Conservation (phyloP, 1,140 invertebrate species). For the Fopius arisanus region DNA sequence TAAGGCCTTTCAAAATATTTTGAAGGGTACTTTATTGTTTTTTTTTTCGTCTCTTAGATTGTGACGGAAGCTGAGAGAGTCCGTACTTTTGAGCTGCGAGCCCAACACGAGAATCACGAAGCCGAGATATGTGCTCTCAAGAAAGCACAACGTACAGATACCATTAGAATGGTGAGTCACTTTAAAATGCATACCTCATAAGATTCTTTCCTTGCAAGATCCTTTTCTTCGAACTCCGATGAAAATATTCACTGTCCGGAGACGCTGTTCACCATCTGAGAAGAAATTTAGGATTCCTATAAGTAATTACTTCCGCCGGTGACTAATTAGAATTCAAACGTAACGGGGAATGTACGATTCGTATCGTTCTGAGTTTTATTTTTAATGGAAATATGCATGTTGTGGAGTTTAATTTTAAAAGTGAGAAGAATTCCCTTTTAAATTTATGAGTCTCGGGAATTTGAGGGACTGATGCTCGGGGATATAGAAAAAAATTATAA, state of each 20-base stretch:
- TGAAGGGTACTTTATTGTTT: neutral
- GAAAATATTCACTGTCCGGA: too few relatives aligned
- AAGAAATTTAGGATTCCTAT: too few relatives aligned
- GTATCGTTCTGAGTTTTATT: too few relatives aligned
- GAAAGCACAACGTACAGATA: constrained; percentile 49
- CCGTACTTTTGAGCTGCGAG: constrained; percentile 45
- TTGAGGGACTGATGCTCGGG: too few relatives aligned
- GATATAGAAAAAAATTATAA: too few relatives aligned
- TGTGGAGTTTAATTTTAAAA: too few relatives aligned
- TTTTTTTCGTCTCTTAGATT: constrained; percentile 38
- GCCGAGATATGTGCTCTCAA: constrained; percentile 45
- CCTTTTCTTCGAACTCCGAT: neutral
- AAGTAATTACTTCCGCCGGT: neutral
- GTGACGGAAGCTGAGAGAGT: constrained; percentile 45
- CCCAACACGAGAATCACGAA: constrained; percentile 53
- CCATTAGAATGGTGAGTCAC: constrained; percentile 54
- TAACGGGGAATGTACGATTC: too few relatives aligned
- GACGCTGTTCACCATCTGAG: too few relatives aligned
- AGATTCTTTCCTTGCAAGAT: neutral
- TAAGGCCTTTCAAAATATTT: neutral
- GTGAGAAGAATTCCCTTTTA: too few relatives aligned
- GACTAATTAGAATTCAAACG: neutral
- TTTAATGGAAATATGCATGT: too few relatives aligned
- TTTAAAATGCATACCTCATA: neutral
- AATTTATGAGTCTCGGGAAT: too few relatives aligned